Evolutionary conservation across 2,797 vertebrate species (phyloP), one percentile per base, ranked within the genome.

Genomic region (Dendrocincla tyrannina): DNA sequence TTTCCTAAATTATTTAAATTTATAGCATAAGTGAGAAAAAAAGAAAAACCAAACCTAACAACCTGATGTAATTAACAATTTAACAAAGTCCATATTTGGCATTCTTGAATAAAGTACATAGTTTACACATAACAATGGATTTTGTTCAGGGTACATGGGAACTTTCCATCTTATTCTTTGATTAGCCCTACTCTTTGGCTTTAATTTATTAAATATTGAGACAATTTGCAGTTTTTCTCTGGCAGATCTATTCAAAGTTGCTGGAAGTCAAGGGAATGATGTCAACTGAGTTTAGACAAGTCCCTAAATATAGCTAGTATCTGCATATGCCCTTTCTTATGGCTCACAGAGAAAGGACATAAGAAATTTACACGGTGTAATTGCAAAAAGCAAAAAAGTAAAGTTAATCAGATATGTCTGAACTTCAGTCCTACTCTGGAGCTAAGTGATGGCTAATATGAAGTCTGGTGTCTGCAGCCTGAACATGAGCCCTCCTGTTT

Each of bases 1-100:
- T 87, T 76, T 50, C 30, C 15, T 75, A 72, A 81, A 84, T 84
- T 85, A 93, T 90, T 96, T 84, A 86, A n/a, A 89, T 83, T 46
- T 70, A 33, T 75, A 76, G 17, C 8, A 13, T 41, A 73, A 63
- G 30, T 42, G 19, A 25, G 18, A 4, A 60, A 53, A 74, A 42
- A 62, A 62, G 5, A 0, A 30, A 52, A 52, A 52, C 17, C 50
- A 52, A 52, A 2, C 16, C 1, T 9, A 63, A 79, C 9, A 67
- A 41, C 8, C 10, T 55, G 39, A 16, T 42, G 20, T 12, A 67
- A 83, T 88, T 77, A 89, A 85, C 25, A 82, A 72, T 80, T 85
- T 77, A 72, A 53, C 7, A 23, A 80, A 35, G 11, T 80, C 22
- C 25, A 6, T 69, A 69, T 88, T 72, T 72, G 17, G 3, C 27